Base-by-base conservation (phyloP, 2,113 vertebrate species). In the Engystomops pustulosus region DNA sequence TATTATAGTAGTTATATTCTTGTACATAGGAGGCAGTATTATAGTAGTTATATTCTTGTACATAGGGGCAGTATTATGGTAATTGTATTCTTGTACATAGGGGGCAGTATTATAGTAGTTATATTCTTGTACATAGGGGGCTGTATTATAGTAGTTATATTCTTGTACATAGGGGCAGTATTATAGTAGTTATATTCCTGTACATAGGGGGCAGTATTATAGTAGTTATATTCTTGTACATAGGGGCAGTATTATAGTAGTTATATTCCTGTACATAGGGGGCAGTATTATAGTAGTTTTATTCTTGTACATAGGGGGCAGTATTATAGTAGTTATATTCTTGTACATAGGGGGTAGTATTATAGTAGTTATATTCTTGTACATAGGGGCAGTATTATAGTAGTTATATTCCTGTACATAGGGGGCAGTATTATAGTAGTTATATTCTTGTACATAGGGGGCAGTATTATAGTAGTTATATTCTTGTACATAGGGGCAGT, bases 141-240 rank as follows among this genome's bases (percentile, higher is more conserved):
- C 14, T 32, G 60, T 32, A 65, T 65, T 65, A 32, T 8, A 65
- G 60, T 65, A 65, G 60, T 65, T 65, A 32, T 65, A 65, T 65
- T 65, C 14, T 65, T 65, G 27, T 65, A 65, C 7, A 65, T 65
- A 34, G 12, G 14, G 8, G 6, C 27, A 65, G 60, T 65, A 65
- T 65, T 65, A 65, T 65, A 65, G 60, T 65, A 65, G 55, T 60
- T 60, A 60, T 60, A 60, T 60, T 60, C 55, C 14, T 60, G 55
- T 60, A 60, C 15, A 60, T 60, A 60, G n/a, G 55, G 23, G 14
- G 55, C 55, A 60, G 55, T 60, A 60, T 60, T 27, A 60, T 60
- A 60, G n/a, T 27, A 60, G 55, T 27, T 60, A 60, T 60, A 60
- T 25, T 60, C 55, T 12, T 60, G 55, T 60, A 60, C 15, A 60